Evolutionary conservation across 2,888 invertebrate species (phyloP).

Genomic region (Phorcus lineatus): DNA sequence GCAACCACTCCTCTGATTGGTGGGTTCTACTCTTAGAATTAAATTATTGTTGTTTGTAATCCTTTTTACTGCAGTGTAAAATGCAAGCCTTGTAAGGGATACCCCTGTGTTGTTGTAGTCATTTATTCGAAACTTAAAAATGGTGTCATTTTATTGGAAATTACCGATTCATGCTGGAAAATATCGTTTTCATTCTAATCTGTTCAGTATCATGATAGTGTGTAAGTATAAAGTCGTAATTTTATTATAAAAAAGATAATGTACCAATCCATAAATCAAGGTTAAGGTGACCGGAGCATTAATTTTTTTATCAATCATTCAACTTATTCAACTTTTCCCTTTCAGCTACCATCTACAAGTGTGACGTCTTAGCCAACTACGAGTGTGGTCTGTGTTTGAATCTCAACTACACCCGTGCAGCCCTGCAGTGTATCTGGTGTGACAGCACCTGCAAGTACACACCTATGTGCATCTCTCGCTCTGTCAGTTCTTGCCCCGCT

Average conservation of each 20-base stretch:
- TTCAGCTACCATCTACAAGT: slow-evolving; percentile 92
- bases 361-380: slow-evolving; percentile 90
- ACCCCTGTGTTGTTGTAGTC: too few relatives aligned
- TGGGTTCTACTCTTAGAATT: slow-evolving; percentile 12
- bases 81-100: too few relatives aligned
- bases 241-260: too few relatives aligned
- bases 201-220: too few relatives aligned
- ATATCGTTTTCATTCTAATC: too few relatives aligned
- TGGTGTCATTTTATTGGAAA: too few relatives aligned
- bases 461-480: slow-evolving; percentile 47
- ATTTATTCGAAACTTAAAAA: too few relatives aligned
- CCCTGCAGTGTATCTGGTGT: slow-evolving; percentile 97
- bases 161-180: too few relatives aligned
- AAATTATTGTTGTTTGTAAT: neutral
- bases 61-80: neutral
- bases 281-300: too few relatives aligned
- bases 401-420: slow-evolving; percentile 79
- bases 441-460: slow-evolving; percentile 80
- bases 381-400: slow-evolving; percentile 98
- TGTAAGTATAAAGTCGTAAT: too few relatives aligned
- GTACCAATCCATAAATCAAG: too few relatives aligned
- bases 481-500: slow-evolving; percentile 88
- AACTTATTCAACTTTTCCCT: neutral
- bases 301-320: too few relatives aligned
- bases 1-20: slow-evolving; percentile 39